phyloP scores from a whole-genome alignment of 2,797 vertebrate species.

The Xenopus petersii region DNA sequence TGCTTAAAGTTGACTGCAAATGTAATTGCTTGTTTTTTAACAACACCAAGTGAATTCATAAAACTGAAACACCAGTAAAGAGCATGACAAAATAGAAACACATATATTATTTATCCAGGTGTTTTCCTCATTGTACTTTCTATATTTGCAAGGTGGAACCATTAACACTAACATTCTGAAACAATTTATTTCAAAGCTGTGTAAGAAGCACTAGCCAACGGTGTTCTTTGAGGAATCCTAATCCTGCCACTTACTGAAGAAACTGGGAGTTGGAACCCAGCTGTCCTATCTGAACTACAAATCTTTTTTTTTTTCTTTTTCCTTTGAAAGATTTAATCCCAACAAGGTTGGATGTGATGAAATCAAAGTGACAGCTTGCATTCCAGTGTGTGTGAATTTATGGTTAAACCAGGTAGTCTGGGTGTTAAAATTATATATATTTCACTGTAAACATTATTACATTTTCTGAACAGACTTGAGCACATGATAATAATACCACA shows the following conservation, averaged over 20 bases:
- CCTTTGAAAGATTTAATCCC: slow-evolving; percentile 91
- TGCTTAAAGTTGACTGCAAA: too few species aligned
- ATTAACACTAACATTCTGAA: slow-evolving; percentile 51
- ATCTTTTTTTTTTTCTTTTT: slow-evolving; percentile 75
- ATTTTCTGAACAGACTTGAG: neutral
- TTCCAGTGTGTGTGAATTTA: slow-evolving; percentile 72
- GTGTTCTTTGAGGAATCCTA: slow-evolving; percentile 70
- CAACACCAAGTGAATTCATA: too few species aligned
- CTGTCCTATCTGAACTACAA: slow-evolving; percentile 88
- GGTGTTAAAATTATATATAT: slow-evolving; percentile 43
- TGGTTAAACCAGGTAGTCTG: slow-evolving; percentile 55
- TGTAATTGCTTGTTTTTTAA: too few species aligned
- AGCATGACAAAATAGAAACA: too few species aligned
- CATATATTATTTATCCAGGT: neutral
- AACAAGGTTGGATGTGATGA: slow-evolving; percentile 89
- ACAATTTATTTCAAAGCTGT: slow-evolving; percentile 52
- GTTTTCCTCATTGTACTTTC: slow-evolving; percentile 29
- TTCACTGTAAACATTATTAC: slow-evolving; percentile 30
- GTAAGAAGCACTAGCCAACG: slow-evolving; percentile 30
- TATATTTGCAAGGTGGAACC: slow-evolving; percentile 17
- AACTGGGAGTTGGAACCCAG: slow-evolving; percentile 70
- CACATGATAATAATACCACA: neutral
- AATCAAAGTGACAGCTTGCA: slow-evolving; percentile 96
- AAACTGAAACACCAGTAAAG: too few species aligned
- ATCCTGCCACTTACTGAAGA: slow-evolving; percentile 74